Evolutionary conservation across 2,113 vertebrate species (phyloP), one percentile per base, ranked within the genome.

Genomic region (Tympanuchus pallidicinctus): DNA sequence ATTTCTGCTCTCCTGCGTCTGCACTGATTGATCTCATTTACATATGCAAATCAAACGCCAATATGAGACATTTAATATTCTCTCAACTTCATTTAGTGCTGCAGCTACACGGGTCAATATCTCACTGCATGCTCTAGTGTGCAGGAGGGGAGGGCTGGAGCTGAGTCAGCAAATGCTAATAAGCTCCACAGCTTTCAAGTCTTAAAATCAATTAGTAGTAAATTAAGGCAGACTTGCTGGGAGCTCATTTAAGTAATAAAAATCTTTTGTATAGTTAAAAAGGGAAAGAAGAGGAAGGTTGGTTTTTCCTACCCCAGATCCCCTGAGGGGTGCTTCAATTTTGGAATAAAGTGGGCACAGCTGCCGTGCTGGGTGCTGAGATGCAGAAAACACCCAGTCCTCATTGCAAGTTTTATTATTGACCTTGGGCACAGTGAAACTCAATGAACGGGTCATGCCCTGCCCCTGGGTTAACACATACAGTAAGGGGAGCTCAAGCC

Each of bases 191-290:
- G 97, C 98, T 98, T 97, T 97, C 97, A 96, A 97, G 96, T 91
- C 97, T 97, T 97, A 94, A 97, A 98, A 98, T 97, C 98, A 97
- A 98, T 98, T 98, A 98, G 97, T 82, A 96, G 94, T 95, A 94
- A 97, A 98, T 98, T 97, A 98, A 97, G 77, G 89, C 92, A 97
- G 96, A 90, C 90, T 89, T 96, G 97, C 97, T 97, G 96, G 95
- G 96, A 98, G 97, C 96, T 97, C 97, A 92, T 97, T 97, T 97
- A 97, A 96, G 97, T 96, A 96, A 98, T 97, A 97, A 97, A 97
- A 96, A 97, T 97, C 94, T 96, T 97, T 96, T 97, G 94, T 95
- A 80, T 38, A 86, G 73, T 61, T 94, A 91, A 97, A 97, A 95
- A 95, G 95, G 70, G 50, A 80, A 76, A 91, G 61, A 89, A 71